Conservation (phyloP, 2,888 invertebrate genomes). For the Rhagonycha fulva region DNA sequence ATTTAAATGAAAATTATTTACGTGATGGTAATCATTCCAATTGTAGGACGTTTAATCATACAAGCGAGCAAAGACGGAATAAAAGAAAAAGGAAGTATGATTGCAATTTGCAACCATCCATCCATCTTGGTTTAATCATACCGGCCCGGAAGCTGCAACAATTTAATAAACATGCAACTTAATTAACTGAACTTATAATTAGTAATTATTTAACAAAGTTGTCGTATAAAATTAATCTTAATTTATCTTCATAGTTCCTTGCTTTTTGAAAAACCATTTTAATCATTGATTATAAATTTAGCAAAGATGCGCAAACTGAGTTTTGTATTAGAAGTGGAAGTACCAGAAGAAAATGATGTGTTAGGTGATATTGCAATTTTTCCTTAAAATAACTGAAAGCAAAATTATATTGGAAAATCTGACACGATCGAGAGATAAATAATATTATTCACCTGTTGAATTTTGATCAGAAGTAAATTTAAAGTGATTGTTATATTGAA, state of each 20-base stretch:
- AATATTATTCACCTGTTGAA: too few species aligned
- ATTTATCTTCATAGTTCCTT: background rate
- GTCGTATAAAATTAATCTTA: background rate
- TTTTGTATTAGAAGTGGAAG: too few species aligned
- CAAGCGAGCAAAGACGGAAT: background rate
- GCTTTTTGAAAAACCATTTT: too few species aligned
- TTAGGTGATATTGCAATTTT: too few species aligned
- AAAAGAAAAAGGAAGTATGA: background rate
- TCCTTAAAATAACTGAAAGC: too few species aligned
- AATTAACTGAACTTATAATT: constrained; percentile 7
- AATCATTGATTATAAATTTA: too few species aligned
- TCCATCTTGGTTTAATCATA: constrained; percentile 1
- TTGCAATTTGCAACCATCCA: background rate
- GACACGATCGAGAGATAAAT: too few species aligned
- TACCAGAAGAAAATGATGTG: too few species aligned
- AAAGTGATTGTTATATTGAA: too few species aligned
- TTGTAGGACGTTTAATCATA: background rate
- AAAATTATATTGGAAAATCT: too few species aligned
- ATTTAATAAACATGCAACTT: constrained; percentile 21
- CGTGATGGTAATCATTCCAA: background rate
- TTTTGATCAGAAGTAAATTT: too few species aligned
- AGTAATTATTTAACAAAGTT: background rate
- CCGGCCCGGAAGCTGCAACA: constrained; percentile 15
- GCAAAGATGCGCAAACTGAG: too few species aligned
- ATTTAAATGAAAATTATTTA: constrained; percentile 3